A percentile compares a stretch with the other conserved stretches of the same genome.
phyloP scores from a whole-genome alignment of 2,888 invertebrate species.

The Iphiclides podalirius region DNA sequence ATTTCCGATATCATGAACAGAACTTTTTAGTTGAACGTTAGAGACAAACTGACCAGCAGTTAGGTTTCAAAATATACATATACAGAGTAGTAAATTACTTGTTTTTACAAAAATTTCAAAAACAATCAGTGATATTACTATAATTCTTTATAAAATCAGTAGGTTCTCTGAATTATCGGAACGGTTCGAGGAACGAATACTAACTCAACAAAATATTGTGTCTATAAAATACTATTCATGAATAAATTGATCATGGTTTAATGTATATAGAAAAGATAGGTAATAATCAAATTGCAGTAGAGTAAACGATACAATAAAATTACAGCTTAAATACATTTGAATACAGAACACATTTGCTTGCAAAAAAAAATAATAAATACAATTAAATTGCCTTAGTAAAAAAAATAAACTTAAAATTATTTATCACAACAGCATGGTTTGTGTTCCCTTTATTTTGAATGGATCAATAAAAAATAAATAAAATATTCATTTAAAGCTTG shows the following conservation, averaged over 20 bases:
- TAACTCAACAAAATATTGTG: no score
- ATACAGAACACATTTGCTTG: slow-evolving; percentile 49
- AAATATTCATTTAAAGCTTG: slow-evolving; percentile 21
- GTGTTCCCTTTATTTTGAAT: slow-evolving; percentile 50
- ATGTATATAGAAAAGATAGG: slow-evolving; percentile 24
- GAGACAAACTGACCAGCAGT: slow-evolving; percentile 18
- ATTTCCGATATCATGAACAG: slow-evolving; percentile 18
- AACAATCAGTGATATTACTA: no score
- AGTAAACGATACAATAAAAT: slow-evolving; percentile 38
- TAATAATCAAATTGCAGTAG: slow-evolving; percentile 40
- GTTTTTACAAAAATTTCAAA: no score
- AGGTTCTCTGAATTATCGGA: no score
- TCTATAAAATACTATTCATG: slow-evolving; percentile 18
- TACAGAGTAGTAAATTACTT: slow-evolving; percentile 21
- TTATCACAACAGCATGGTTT: slow-evolving; percentile 75
- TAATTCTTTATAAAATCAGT: no score
- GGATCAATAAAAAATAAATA: slow-evolving; percentile 16
- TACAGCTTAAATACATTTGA: slow-evolving; percentile 42
- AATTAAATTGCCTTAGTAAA: slow-evolving; percentile 40
- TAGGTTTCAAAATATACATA: slow-evolving; percentile 5
- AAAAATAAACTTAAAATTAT: slow-evolving; percentile 61
- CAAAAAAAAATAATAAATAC: slow-evolving; percentile 44
- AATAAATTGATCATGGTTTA: slow-evolving; percentile 34
- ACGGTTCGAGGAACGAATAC: no score
- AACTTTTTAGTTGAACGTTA: slow-evolving; percentile 7